phyloP scores from a whole-genome alignment of 2,797 vertebrate genomes.

The Gymnodraco acuticeps region DNA sequence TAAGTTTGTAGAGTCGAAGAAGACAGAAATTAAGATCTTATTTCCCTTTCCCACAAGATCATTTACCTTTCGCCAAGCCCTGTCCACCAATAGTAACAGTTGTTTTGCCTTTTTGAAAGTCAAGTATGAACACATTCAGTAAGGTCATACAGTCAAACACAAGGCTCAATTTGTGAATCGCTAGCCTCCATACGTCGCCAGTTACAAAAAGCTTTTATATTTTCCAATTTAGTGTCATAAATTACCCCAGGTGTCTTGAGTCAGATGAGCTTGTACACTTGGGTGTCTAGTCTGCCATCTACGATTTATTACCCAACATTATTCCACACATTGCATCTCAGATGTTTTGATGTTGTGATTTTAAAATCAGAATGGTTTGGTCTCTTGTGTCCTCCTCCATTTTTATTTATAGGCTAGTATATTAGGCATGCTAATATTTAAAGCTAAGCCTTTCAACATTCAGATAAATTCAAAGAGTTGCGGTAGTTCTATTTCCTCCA shows the following conservation, averaged over 20 bases:
- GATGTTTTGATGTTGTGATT: neutral
- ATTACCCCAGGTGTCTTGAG: neutral
- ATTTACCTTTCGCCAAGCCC: neutral
- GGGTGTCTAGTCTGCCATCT: neutral
- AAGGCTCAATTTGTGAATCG: neutral
- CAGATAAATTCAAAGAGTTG: neutral
- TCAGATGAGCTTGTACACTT: neutral
- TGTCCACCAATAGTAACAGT: neutral
- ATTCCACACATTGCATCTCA: too few relatives aligned
- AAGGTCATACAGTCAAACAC: neutral
- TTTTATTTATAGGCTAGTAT: neutral
- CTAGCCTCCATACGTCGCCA: too few relatives aligned
- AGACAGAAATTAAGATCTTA: neutral
- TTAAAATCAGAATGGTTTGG: neutral
- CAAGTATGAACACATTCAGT: neutral
- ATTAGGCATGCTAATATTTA: neutral
- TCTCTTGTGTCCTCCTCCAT: neutral
- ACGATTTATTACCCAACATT: neutral
- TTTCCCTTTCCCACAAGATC: neutral
- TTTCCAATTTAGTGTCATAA: neutral
- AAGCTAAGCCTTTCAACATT: conserved; percentile 13
- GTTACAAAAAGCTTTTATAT: neutral
- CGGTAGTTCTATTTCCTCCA: neutral
- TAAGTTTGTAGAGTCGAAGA: neutral
- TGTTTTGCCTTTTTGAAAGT: neutral